phyloP scores from a whole-genome alignment of 2,797 vertebrate genomes.

The Diplodus puntazzo region DNA sequence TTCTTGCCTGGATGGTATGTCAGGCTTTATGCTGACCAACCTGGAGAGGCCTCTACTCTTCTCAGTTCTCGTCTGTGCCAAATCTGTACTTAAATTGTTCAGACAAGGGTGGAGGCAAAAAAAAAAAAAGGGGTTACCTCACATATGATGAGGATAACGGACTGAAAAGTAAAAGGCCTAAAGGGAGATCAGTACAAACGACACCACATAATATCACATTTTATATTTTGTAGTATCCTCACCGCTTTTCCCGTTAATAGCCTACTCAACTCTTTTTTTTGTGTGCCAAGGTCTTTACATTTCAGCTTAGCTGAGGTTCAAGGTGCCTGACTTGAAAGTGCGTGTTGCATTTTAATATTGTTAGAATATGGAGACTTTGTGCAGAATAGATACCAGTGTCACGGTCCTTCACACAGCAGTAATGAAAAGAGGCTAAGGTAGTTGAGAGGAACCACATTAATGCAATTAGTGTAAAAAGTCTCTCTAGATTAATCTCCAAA shows the following conservation, averaged over 20 bases:
- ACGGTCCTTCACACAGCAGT: neutral
- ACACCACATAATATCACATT: neutral
- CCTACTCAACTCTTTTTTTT: neutral
- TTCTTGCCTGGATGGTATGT: conserved; percentile 68
- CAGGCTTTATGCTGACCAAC: conserved; percentile 71
- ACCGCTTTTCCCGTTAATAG: neutral
- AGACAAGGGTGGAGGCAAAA: conserved; percentile 33
- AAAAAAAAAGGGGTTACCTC: conserved; percentile 1
- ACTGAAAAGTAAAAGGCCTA: conserved; percentile 17
- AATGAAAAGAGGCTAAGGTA: neutral
- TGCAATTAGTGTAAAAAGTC: too few species aligned
- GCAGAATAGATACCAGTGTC: neutral
- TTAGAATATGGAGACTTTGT: neutral
- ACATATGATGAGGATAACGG: conserved; percentile 3
- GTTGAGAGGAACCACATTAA: neutral
- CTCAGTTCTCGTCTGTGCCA: conserved; percentile 30
- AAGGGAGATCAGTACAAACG: conserved; percentile 4
- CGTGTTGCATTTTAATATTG: neutral
- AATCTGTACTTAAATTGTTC: conserved; percentile 47
- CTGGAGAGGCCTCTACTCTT: conserved; percentile 52
- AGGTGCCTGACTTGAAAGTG: neutral
- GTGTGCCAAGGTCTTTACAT: neutral
- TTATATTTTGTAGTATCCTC: neutral
- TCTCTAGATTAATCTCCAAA: too few species aligned
- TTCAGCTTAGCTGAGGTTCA: neutral